These are phyloP conservation scores for Drosophila kanapiae DNA, from an alignment of 1,140 invertebrate genomes.

Conservation along the genomic window DNA sequence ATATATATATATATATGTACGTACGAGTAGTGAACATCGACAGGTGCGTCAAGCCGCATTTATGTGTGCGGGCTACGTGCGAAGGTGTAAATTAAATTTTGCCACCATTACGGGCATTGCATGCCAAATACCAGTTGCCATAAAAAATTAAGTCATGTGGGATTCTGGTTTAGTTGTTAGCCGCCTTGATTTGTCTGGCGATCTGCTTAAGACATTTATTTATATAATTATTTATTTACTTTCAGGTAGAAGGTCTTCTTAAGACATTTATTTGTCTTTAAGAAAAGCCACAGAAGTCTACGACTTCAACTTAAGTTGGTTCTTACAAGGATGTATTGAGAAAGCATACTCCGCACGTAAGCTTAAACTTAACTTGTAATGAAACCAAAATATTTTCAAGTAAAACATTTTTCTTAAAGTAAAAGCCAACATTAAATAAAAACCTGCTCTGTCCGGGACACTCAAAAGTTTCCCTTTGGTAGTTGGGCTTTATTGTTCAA, in stretches of 20 bases:
- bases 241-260: not conserved
- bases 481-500: constrained; percentile 12
- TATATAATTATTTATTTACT: not conserved
- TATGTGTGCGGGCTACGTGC: constrained; percentile 62
- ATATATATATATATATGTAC: too few species aligned
- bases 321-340: not conserved
- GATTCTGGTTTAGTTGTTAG: constrained; percentile 1
- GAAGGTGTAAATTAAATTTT: constrained; percentile 82
- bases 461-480: constrained; percentile 12
- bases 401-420: constrained; percentile 6
- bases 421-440: constrained; percentile 12
- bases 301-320: not conserved
- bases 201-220: constrained; percentile 5
- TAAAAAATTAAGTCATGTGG: constrained; percentile 21
- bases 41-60: constrained; percentile 27
- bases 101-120: constrained; percentile 58
- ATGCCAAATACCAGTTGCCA: constrained; percentile 47
- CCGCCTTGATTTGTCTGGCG: not conserved
- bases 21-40: constrained; percentile 22
- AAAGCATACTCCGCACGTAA: not conserved
- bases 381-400: constrained; percentile 1
- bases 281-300: too few species aligned
- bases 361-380: not conserved
- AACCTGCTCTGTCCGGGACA: not conserved
- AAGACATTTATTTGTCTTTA: too few species aligned